phyloP scores from a whole-genome alignment of 2,888 invertebrate genomes.

The Agrypnus murinus region DNA sequence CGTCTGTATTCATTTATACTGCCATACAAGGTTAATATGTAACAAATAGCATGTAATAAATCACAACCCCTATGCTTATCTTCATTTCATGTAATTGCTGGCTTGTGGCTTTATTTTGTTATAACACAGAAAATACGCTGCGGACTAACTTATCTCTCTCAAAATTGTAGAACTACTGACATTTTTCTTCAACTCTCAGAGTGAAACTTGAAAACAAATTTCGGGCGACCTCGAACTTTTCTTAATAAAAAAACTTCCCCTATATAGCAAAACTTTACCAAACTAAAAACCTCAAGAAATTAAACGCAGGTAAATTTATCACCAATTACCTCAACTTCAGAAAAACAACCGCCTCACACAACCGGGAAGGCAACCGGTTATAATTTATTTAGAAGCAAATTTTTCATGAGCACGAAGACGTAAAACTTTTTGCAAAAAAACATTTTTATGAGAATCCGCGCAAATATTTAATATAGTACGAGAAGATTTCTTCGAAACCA shows the following conservation, averaged over 20 bases:
- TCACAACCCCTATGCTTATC: conserved; percentile 16
- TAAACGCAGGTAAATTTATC: conserved; percentile 22
- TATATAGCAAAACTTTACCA: conserved; percentile 14
- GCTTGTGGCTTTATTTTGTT: conserved; percentile 3
- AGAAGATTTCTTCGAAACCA: not conserved
- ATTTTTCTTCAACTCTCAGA: not conserved
- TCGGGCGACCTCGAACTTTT: conserved; percentile 17
- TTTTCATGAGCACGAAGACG: conserved; percentile 3
- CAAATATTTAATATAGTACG: conserved; percentile 3
- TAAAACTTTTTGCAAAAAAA: conserved; percentile 13
- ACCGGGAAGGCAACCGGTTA: not conserved
- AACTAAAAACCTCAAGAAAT: conserved; percentile 16
- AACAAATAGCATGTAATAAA: conserved; percentile 12
- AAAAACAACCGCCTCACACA: conserved; percentile 18
- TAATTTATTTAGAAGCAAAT: conserved; percentile 8
- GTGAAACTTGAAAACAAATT: conserved; percentile 15
- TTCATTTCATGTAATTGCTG: conserved; percentile 15
- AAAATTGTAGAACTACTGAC: conserved; percentile 1
- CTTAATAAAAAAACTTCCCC: conserved; percentile 23
- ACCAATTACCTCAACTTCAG: conserved; percentile 12
- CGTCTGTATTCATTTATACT: conserved; percentile 4
- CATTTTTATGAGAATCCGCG: conserved; percentile 1
- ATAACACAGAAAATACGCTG: not conserved
- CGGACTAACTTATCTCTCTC: not conserved
- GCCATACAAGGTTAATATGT: conserved; percentile 5